These are phyloP conservation scores for Phyllotreta striolata DNA, from an alignment of 2,888 invertebrate species.

Conservation along the genomic window DNA sequence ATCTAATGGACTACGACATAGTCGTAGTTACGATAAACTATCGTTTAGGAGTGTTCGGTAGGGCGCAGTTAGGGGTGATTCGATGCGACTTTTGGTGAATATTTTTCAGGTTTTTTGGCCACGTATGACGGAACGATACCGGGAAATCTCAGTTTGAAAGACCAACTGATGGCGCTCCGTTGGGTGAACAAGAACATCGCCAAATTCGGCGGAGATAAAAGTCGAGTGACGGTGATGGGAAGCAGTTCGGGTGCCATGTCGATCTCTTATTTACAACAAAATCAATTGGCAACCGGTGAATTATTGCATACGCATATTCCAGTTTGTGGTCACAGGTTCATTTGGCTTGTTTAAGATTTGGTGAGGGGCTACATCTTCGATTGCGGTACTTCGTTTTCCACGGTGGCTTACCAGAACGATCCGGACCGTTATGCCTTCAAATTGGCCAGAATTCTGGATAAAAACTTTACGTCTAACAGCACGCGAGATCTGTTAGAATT, in stretches of 20 bases:
- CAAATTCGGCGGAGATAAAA: slow-evolving; percentile 28
- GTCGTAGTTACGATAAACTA: slow-evolving; percentile 48
- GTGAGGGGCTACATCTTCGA: slow-evolving; percentile 31
- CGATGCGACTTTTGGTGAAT: not conserved
- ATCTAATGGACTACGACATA: slow-evolving; percentile 45
- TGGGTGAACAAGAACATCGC: slow-evolving; percentile 28
- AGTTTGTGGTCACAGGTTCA: too few relatives aligned
- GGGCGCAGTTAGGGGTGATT: not conserved
- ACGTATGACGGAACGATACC: slow-evolving; percentile 32
- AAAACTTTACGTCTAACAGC: slow-evolving; percentile 20
- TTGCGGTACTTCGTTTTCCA: slow-evolving; percentile 33
- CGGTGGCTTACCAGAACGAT: slow-evolving; percentile 24
- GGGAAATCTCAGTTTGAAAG: slow-evolving; percentile 32
- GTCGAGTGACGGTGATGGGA: slow-evolving; percentile 27
- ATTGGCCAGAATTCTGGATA: slow-evolving; percentile 25
- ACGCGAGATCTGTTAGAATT: slow-evolving; percentile 26
- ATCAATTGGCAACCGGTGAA: slow-evolving; percentile 19
- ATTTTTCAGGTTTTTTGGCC: slow-evolving; percentile 29
- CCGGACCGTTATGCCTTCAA: slow-evolving; percentile 31
- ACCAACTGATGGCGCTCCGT: slow-evolving; percentile 26
- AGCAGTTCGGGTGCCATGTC: slow-evolving; percentile 32
- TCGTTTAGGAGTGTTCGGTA: slow-evolving; percentile 45
- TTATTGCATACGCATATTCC: too few relatives aligned
- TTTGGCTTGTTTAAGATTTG: too few relatives aligned
- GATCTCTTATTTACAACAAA: slow-evolving; percentile 29